phyloP scores from a whole-genome alignment of 2,888 invertebrate species.

The Ophion ellenae region DNA sequence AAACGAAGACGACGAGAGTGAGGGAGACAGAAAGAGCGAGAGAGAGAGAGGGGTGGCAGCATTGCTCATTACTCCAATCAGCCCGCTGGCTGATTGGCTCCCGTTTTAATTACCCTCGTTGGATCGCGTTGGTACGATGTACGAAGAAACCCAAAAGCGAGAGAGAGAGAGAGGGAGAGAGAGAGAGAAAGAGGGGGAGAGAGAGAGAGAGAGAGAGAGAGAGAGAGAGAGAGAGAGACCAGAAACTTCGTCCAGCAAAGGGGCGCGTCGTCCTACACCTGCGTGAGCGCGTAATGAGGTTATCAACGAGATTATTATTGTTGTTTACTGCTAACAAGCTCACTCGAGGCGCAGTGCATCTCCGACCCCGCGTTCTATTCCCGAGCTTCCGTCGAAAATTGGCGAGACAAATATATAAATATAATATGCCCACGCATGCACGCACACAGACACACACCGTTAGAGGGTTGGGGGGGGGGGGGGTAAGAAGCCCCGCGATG shows the following conservation, averaged over 20 bases:
- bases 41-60: constrained; percentile 49
- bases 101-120: constrained; percentile 77
- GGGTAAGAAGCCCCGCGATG: not conserved
- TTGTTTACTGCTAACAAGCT: constrained; percentile 80
- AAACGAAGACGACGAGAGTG: not conserved
- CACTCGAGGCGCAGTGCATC: constrained; percentile 58
- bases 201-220: not conserved
- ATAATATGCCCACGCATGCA: no score
- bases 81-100: constrained; percentile 76
- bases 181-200: no score
- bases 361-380: constrained; percentile 19
- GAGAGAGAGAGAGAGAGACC: no score
- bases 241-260: constrained; percentile 53
- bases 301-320: constrained; percentile 79
- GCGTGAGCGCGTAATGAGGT: constrained; percentile 73
- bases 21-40: constrained; percentile 2
- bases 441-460: no score
- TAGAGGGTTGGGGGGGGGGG: no score
- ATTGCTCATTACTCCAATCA: constrained; percentile 78
- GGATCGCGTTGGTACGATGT: constrained; percentile 67
- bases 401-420: constrained; percentile 4
- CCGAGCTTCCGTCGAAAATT: constrained; percentile 14
- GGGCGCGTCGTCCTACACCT: constrained; percentile 53
- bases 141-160: not conserved
- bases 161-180: not conserved